Conservation (phyloP, 2,888 invertebrate genomes). For the Athetis lepigone region DNA sequence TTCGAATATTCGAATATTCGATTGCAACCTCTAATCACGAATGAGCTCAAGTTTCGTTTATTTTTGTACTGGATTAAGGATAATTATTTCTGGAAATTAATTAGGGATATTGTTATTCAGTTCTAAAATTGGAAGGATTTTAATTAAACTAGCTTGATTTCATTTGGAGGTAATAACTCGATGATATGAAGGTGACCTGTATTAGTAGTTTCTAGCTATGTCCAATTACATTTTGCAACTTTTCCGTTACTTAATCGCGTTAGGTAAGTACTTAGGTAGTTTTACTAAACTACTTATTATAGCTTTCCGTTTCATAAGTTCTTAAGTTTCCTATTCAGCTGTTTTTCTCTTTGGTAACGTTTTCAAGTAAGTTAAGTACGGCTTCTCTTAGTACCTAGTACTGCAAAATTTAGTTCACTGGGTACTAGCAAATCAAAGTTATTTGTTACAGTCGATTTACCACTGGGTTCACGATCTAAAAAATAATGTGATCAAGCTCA, state of each 20-base stretch:
- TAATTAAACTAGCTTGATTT: slow-evolving; percentile 2
- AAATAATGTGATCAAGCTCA: too few relatives aligned
- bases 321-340: slow-evolving; percentile 9
- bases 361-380: slow-evolving; percentile 2
- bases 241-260: slow-evolving; percentile 40
- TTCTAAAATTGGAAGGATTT: slow-evolving; percentile 1
- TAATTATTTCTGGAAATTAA: slow-evolving; percentile 22
- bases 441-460: slow-evolving; percentile 9
- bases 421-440: background rate
- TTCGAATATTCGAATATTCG: too few relatives aligned
- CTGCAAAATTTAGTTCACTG: slow-evolving; percentile 11
- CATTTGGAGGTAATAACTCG: background rate
- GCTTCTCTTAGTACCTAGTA: slow-evolving; percentile 8
- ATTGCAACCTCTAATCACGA: too few relatives aligned
- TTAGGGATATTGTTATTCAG: slow-evolving; percentile 1
- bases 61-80: slow-evolving; percentile 28
- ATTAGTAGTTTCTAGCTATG: slow-evolving; percentile 22
- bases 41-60: slow-evolving; percentile 8
- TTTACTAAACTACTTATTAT: slow-evolving; percentile 35
- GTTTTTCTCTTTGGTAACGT: slow-evolving; percentile 21
- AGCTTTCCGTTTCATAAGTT: slow-evolving; percentile 28
- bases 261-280: slow-evolving; percentile 40
- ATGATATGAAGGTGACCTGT: slow-evolving; percentile 24
- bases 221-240: slow-evolving; percentile 22
- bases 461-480: too few relatives aligned